Evolutionary conservation across 2,888 invertebrate species (phyloP).

Genomic region (Cartodere bifasciata): DNA sequence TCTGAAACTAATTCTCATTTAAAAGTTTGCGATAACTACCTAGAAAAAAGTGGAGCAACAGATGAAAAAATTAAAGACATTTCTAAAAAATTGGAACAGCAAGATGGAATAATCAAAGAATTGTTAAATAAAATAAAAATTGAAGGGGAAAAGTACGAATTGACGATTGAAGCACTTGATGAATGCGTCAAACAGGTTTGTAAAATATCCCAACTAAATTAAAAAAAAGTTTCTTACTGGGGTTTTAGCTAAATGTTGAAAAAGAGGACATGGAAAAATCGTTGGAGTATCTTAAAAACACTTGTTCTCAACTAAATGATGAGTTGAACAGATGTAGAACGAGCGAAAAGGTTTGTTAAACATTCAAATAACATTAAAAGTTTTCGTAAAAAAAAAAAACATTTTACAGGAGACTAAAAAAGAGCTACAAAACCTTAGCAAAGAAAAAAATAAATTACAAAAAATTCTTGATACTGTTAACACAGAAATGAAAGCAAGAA

Average conservation of each 20-base stretch:
- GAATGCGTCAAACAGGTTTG: not conserved
- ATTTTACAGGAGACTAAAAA: too few species aligned
- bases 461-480: too few species aligned
- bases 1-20: slow-evolving; percentile 10
- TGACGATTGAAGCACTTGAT: not conserved
- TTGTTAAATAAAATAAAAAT: not conserved
- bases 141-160: not conserved
- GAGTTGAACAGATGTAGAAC: slow-evolving; percentile 5
- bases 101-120: not conserved
- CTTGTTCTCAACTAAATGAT: not conserved
- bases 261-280: not conserved
- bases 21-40: slow-evolving; percentile 6
- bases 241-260: not conserved
- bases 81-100: not conserved
- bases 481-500: too few species aligned
- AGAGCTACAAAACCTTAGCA: too few species aligned
- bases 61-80: slow-evolving; percentile 6
- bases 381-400: too few species aligned
- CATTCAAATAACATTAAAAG: too few species aligned
- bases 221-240: not conserved
- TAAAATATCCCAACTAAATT: slow-evolving; percentile 1
- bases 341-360: slow-evolving; percentile 2
- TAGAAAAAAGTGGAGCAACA: slow-evolving; percentile 12
- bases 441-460: too few species aligned
- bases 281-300: slow-evolving; percentile 2